phyloP scores from a whole-genome alignment of 2,113 vertebrate species.

The Atlantisia rogersi region DNA sequence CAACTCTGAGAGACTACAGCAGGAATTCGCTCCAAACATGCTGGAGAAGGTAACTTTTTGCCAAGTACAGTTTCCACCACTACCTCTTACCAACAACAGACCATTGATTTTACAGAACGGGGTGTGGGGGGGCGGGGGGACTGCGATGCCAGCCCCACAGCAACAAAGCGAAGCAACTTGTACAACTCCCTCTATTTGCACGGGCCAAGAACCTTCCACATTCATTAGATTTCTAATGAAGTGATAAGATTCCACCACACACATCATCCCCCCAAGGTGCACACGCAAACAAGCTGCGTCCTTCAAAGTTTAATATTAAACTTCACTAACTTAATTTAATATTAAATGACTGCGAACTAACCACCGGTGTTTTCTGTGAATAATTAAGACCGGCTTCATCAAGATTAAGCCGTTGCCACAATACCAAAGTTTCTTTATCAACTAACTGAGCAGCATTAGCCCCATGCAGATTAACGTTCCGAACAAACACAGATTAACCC shows the following conservation, averaged over 20 bases:
- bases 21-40: neutral
- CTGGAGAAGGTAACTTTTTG: neutral
- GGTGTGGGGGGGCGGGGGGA: too few relatives aligned
- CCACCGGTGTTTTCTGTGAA: neutral
- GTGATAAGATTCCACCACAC: neutral
- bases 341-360: neutral
- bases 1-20: neutral
- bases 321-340: neutral
- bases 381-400: neutral
- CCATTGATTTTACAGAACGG: neutral
- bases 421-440: fast-evolving
- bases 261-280: too few relatives aligned
- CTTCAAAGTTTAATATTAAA: neutral
- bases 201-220: neutral
- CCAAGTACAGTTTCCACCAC: neutral
- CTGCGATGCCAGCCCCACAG: neutral
- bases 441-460: neutral
- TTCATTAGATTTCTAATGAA: neutral
- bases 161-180: neutral
- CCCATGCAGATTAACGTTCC: neutral
- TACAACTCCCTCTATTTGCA: neutral
- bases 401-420: neutral
- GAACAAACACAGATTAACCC: neutral
- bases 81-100: neutral
- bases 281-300: neutral